phyloP scores from a whole-genome alignment of 2,888 invertebrate species.

The Achlya flavicornis region DNA sequence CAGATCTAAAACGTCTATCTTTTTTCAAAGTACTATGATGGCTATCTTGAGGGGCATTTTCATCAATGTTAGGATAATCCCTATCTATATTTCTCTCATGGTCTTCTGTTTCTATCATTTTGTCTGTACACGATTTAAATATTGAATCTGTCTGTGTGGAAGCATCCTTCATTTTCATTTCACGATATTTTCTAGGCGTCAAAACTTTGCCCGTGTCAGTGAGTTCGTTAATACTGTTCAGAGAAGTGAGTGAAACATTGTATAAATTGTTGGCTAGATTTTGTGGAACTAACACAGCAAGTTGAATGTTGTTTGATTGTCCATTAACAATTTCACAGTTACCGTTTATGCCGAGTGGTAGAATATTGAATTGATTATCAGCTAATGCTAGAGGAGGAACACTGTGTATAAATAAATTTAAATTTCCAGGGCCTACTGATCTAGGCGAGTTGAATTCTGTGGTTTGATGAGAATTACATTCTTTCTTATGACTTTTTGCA shows the following conservation, averaged over 20 bases:
- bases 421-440: slow-evolving; percentile 67
- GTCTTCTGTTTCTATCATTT: slow-evolving; percentile 65
- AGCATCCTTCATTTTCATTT: slow-evolving; percentile 82
- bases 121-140: slow-evolving; percentile 55
- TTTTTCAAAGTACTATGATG: slow-evolving; percentile 78
- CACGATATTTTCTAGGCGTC: slow-evolving; percentile 79
- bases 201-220: slow-evolving; percentile 65
- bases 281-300: slow-evolving; percentile 85
- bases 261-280: slow-evolving; percentile 70
- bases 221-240: slow-evolving; percentile 61
- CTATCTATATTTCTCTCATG: slow-evolving; percentile 75
- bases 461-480: slow-evolving; percentile 67
- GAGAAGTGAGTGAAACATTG: slow-evolving; percentile 72
- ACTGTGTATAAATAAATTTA: slow-evolving; percentile 75
- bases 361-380: slow-evolving; percentile 74
- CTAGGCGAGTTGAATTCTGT: slow-evolving; percentile 75
- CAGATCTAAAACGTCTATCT: slow-evolving; percentile 80
- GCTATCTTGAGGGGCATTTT: slow-evolving; percentile 78
- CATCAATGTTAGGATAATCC: slow-evolving; percentile 79
- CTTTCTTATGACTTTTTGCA: slow-evolving; percentile 70
- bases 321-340: slow-evolving; percentile 69
- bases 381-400: slow-evolving; percentile 70
- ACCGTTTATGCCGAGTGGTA: slow-evolving; percentile 72
- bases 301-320: slow-evolving; percentile 80
- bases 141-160: slow-evolving; percentile 87